A percentile compares a stretch with the other conserved stretches of the same genome.
Conservation (phyloP, 2,888 invertebrate species). For the Hydroisotoma schaefferi region DNA sequence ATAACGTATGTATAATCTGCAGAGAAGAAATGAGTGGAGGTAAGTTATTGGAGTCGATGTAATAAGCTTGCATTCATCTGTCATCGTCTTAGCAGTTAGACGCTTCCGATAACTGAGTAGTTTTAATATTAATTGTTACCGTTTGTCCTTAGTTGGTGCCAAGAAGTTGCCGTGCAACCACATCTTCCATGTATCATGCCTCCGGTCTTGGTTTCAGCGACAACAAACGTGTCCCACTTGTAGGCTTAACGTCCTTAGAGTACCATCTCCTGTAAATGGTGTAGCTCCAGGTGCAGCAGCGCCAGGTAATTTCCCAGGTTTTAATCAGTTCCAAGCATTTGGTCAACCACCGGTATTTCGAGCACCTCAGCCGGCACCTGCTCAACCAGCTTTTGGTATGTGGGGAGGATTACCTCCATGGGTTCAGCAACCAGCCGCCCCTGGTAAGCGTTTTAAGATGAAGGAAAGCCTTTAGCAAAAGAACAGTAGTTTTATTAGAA, state of each 20-base stretch:
- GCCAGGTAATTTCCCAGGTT: constrained; percentile 29
- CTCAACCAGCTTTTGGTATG: constrained; percentile 11
- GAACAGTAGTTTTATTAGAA: no score
- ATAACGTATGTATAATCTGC: constrained; percentile 99
- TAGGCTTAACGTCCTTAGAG: constrained; percentile 74
- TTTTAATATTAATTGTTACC: no score
- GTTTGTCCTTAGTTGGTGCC: constrained; percentile 64
- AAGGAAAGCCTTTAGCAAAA: no score
- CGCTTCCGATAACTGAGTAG: no score
- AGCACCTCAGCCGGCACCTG: constrained; percentile 1
- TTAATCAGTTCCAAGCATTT: constrained; percentile 37
- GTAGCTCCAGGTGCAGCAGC: constrained; percentile 16
- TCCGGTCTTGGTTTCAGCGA: constrained; percentile 98
- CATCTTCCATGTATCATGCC: constrained; percentile 96
- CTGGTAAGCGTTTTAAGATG: no score
- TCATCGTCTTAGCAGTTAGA: no score
- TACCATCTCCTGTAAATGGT: constrained; percentile 48
- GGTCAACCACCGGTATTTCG: not conserved
- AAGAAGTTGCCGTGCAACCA: constrained; percentile 99
- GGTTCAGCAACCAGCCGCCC: constrained; percentile 23
- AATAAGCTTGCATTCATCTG: no score
- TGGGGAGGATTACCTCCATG: constrained; percentile 39
- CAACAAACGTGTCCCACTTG: constrained; percentile 99
- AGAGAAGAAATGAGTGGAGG: constrained; percentile 75
- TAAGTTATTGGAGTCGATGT: constrained; percentile 45